Percentiles rank a stretch among this genome's conserved stretches.
These are phyloP conservation scores for Polydrusus pterygomalis DNA, from an alignment of 2,888 invertebrate species.

Conservation along the genomic window DNA sequence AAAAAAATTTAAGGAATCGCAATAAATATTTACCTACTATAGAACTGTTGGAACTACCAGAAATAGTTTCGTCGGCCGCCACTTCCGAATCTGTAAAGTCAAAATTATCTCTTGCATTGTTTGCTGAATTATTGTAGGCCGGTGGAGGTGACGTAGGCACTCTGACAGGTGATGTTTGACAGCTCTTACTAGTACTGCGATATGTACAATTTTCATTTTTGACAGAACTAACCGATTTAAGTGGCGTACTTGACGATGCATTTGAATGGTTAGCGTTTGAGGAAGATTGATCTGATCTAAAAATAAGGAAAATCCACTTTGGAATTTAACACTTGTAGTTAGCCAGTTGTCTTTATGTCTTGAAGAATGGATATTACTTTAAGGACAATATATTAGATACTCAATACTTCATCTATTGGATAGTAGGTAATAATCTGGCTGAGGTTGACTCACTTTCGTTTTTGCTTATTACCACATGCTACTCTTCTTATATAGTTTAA, in stretches of 20 bases:
- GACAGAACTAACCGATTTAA: conserved; percentile 23
- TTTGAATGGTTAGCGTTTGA: neutral
- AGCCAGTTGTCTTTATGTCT: no score
- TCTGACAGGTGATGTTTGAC: conserved; percentile 55
- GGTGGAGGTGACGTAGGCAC: conserved; percentile 63
- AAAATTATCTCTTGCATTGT: conserved; percentile 7
- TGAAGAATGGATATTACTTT: no score
- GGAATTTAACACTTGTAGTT: no score
- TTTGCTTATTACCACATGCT: conserved; percentile 29
- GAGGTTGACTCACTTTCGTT: conserved; percentile 24
- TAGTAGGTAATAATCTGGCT: neutral
- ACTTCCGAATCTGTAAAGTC: neutral
- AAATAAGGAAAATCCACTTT: neutral
- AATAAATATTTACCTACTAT: conserved; percentile 1
- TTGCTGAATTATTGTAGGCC: conserved; percentile 53
- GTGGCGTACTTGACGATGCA: conserved; percentile 20
- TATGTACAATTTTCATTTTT: conserved; percentile 12
- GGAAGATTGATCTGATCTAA: neutral
- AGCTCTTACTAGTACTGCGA: conserved; percentile 57
- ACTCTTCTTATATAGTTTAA: conserved; percentile 55
- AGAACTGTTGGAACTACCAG: neutral
- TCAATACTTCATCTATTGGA: no score
- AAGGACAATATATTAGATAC: no score
- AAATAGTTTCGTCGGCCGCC: neutral
- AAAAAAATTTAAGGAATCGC: no score